These are phyloP conservation scores for Syrista parreyssii DNA, from an alignment of 2,888 invertebrate genomes.

Conservation along the genomic window DNA sequence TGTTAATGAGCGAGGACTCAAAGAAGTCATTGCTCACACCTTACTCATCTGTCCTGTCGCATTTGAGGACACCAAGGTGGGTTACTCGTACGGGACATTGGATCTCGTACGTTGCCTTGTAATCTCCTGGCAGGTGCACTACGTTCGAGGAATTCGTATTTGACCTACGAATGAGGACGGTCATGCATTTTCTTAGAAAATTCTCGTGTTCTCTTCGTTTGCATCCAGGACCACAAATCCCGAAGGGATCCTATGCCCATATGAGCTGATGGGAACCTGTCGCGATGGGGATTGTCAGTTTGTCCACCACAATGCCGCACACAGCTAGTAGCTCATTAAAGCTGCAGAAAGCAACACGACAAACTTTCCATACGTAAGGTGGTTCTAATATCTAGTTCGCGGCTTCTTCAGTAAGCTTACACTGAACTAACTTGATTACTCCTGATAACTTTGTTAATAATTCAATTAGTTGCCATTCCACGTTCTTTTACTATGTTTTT, in stretches of 20 bases:
- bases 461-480: background rate
- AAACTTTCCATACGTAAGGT: slow-evolving; percentile 59
- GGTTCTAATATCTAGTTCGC: slow-evolving; percentile 55
- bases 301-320: slow-evolving; percentile 51
- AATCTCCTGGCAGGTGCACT: background rate
- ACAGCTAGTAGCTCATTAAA: slow-evolving; percentile 47
- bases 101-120: background rate
- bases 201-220: slow-evolving; percentile 32
- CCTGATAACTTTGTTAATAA: background rate
- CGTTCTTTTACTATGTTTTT: background rate
- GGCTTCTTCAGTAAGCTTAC: slow-evolving; percentile 1
- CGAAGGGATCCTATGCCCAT: slow-evolving; percentile 62
- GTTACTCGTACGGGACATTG: slow-evolving; percentile 26
- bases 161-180: background rate
- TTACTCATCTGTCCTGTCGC: slow-evolving; percentile 57
- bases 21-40: slow-evolving; percentile 32
- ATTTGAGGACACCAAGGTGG: slow-evolving; percentile 55
- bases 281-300: slow-evolving; percentile 61
- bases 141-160: slow-evolving; percentile 4
- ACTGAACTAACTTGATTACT: background rate
- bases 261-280: slow-evolving; percentile 63
- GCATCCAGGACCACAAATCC: slow-evolving; percentile 53
- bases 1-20: background rate
- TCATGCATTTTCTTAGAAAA: slow-evolving; percentile 1
- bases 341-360: slow-evolving; percentile 42